Evolutionary conservation across 1,140 invertebrate species (phyloP).

Genomic region (Diorhabda carinulata): DNA sequence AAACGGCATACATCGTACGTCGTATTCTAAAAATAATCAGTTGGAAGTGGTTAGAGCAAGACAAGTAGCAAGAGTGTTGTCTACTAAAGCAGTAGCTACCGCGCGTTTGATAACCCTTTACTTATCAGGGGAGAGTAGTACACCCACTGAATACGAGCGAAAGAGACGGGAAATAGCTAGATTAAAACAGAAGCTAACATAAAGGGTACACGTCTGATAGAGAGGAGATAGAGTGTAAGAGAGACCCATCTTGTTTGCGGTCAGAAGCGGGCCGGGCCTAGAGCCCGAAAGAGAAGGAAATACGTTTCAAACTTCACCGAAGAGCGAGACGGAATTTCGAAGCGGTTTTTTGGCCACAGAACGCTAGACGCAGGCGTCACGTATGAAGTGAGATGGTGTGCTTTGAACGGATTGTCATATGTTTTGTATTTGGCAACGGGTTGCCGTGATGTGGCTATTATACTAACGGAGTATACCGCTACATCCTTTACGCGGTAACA

Average conservation of each 20-base stretch:
- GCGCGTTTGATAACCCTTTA: slow-evolving; percentile 48
- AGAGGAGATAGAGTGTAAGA: slow-evolving; percentile 34
- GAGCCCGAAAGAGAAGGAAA: slow-evolving; percentile 42
- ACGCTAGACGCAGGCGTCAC: slow-evolving; percentile 44
- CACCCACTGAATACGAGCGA: slow-evolving; percentile 20
- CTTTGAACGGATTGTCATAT: slow-evolving; percentile 35
- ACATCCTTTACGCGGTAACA: slow-evolving; percentile 11
- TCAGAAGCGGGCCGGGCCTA: slow-evolving; percentile 45
- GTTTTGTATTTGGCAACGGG: slow-evolving; percentile 38
- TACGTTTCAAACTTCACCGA: slow-evolving; percentile 38
- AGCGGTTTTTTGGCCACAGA: slow-evolving; percentile 43
- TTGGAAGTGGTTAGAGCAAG: slow-evolving; percentile 27
- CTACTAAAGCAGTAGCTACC: slow-evolving; percentile 38
- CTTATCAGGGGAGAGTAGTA: slow-evolving; percentile 44
- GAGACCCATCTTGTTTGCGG: slow-evolving; percentile 43
- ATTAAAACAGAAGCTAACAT: slow-evolving; percentile 49
- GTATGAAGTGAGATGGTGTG: slow-evolving; percentile 41
- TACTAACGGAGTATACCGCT: slow-evolving; percentile 19
- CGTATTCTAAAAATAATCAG: slow-evolving; percentile 26
- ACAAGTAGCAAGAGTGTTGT: slow-evolving; percentile 33
- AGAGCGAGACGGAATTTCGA: slow-evolving; percentile 32
- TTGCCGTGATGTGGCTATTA: slow-evolving; percentile 27
- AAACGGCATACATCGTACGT: slow-evolving; percentile 34
- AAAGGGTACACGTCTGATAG: slow-evolving; percentile 42
- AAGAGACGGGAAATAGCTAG: slow-evolving; percentile 37